Conservation (phyloP, 35 echinoderm and acorn worm species). For the Ophiothrix spiculata region DNA sequence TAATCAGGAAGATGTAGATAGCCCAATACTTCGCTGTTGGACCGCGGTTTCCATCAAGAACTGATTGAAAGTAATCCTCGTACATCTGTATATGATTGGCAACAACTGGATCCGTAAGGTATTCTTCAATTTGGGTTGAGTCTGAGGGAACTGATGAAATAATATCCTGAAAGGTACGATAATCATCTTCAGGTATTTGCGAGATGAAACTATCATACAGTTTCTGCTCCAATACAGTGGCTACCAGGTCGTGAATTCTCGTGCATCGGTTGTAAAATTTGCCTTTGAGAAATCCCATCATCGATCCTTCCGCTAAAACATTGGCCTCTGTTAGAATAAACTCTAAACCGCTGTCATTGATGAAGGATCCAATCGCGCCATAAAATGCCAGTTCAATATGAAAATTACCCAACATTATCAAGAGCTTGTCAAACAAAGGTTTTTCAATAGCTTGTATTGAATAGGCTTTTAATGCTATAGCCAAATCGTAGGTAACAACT, state of each 20-base stretch:
- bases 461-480: slow-evolving; percentile 47
- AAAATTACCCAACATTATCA: slow-evolving; percentile 82
- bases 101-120: slow-evolving; percentile 42
- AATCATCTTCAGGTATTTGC: slow-evolving; percentile 27
- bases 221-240: slow-evolving; percentile 66
- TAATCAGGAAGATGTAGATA: slow-evolving; percentile 65
- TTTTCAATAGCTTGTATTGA: slow-evolving; percentile 52
- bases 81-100: slow-evolving; percentile 28
- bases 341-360: slow-evolving; percentile 60
- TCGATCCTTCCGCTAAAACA: slow-evolving; percentile 67
- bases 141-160: slow-evolving; percentile 41
- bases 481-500: slow-evolving; percentile 81
- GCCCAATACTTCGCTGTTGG: slow-evolving; percentile 52
- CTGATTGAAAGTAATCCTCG: slow-evolving; percentile 43
- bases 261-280: too few relatives aligned
- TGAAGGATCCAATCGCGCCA: slow-evolving; percentile 61
- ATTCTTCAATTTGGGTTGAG: slow-evolving; percentile 14
- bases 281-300: too few relatives aligned
- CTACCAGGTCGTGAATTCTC: slow-evolving; percentile 54
- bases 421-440: slow-evolving; percentile 65
- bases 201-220: slow-evolving; percentile 30
- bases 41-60: slow-evolving; percentile 28
- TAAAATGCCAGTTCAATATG: slow-evolving; percentile 68
- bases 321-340: slow-evolving; percentile 58
- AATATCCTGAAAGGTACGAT: slow-evolving; percentile 31